These are phyloP conservation scores for Ochotona princeps DNA, from an alignment of 2,113 vertebrate genomes.

Conservation along the genomic window DNA sequence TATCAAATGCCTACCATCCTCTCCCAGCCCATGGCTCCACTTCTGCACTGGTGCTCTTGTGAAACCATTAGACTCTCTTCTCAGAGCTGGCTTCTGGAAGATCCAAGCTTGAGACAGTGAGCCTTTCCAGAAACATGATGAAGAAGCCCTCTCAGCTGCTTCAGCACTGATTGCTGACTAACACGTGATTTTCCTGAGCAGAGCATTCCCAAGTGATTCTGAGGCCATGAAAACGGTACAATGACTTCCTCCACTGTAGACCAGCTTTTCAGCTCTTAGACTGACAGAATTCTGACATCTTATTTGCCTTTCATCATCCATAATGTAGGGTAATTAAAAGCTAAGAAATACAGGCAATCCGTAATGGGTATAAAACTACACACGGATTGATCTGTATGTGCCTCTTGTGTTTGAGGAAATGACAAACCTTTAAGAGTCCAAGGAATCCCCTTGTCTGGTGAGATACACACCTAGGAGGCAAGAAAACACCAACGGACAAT, in stretches of 20 bases:
- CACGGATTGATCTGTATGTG: neutral
- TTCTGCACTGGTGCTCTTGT: neutral
- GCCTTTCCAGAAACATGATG: neutral
- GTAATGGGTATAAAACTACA: neutral
- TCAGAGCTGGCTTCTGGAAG: neutral
- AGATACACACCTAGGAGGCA: neutral
- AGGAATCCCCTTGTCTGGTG: neutral
- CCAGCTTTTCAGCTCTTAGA: neutral
- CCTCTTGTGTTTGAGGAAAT: neutral
- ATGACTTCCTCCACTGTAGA: neutral
- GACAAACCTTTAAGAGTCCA: neutral
- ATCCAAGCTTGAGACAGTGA: neutral
- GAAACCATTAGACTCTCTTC: neutral
- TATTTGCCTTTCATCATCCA: neutral
- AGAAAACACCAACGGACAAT: neutral
- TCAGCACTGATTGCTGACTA: neutral
- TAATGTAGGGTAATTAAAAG: neutral
- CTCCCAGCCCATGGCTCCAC: neutral
- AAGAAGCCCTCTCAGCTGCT: neutral
- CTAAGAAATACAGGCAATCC: neutral
- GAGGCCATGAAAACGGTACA: neutral
- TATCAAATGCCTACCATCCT: neutral
- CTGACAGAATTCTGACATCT: neutral
- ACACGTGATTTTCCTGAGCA: neutral
- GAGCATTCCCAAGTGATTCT: neutral